phyloP scores from a whole-genome alignment of 2,113 vertebrate species.

The Clinocottus analis region DNA sequence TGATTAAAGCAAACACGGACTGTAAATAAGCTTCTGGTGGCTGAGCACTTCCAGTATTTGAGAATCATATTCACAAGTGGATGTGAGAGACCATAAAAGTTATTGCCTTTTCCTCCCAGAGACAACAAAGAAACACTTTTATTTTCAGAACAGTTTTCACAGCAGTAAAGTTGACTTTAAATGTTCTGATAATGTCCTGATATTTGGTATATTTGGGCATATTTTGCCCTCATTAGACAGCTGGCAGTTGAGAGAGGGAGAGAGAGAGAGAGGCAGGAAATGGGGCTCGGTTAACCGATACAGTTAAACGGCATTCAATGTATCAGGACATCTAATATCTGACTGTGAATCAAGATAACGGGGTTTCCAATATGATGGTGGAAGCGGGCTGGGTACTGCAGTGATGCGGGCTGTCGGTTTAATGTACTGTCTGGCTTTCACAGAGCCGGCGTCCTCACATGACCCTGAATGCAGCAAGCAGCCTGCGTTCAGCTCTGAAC shows the following conservation, averaged over 20 bases:
- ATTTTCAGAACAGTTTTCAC: not conserved
- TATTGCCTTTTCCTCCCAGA: not conserved
- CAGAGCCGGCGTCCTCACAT: slow-evolving; percentile 7
- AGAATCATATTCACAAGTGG: not conserved
- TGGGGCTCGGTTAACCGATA: not conserved
- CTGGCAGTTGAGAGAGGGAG: not conserved
- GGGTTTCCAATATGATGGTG: not conserved
- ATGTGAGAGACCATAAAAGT: not conserved
- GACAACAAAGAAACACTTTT: not conserved
- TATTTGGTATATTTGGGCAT: not conserved
- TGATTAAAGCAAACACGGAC: not conserved
- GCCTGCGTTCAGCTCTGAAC: too few species aligned
- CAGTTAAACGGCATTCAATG: not conserved
- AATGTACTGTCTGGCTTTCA: not conserved
- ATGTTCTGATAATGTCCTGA: not conserved
- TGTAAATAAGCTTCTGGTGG: not conserved
- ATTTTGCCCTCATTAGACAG: not conserved
- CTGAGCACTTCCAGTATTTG: not conserved
- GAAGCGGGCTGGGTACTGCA: not conserved
- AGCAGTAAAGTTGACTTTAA: not conserved
- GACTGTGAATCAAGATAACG: not conserved
- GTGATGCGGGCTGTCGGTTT: not conserved
- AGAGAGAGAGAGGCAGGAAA: not conserved
- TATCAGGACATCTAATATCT: not conserved
- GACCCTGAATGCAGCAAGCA: slow-evolving; percentile 45